A percentile compares a stretch with the other conserved stretches of the same genome.
phyloP scores from a whole-genome alignment of 1,140 invertebrate genomes.

The Halictus rubicundus region DNA sequence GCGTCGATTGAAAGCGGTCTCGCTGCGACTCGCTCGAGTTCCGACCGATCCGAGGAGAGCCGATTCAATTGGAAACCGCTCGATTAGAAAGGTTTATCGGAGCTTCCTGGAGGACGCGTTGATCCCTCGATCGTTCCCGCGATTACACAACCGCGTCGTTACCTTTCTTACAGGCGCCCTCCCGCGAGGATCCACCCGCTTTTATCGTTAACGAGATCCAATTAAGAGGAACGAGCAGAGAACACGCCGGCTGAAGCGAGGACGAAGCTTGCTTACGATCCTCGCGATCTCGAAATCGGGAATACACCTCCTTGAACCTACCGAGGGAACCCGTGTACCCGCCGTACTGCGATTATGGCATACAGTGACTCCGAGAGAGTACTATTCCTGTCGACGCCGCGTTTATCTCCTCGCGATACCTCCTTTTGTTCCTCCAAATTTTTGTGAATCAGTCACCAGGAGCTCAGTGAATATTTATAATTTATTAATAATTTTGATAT shows the following conservation, averaged over 20 bases:
- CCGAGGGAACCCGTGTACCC: not conserved
- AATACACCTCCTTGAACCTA: not conserved
- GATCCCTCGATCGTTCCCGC: conserved; percentile 1
- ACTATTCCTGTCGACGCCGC: not conserved
- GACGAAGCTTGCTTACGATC: not conserved
- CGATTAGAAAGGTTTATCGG: not conserved
- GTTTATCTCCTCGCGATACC: not conserved
- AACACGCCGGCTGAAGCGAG: too few species aligned
- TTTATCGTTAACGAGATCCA: conserved; percentile 3
- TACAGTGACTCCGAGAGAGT: not conserved
- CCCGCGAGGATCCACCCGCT: not conserved
- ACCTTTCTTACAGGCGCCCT: not conserved
- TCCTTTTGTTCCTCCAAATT: too few species aligned
- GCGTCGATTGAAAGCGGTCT: too few species aligned
- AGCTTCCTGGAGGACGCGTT: not conserved
- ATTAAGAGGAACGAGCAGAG: not conserved
- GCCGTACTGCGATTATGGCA: too few species aligned
- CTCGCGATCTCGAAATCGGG: not conserved
- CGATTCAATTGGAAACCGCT: conserved; percentile 1
- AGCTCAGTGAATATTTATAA: too few species aligned
- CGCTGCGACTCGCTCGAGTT: too few species aligned
- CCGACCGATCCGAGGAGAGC: not conserved
- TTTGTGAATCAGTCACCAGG: too few species aligned
- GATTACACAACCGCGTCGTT: not conserved
- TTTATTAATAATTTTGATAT: too few species aligned